Evolutionary conservation across 1,140 invertebrate species (phyloP).

Genomic region (Antheraea pernyi): DNA sequence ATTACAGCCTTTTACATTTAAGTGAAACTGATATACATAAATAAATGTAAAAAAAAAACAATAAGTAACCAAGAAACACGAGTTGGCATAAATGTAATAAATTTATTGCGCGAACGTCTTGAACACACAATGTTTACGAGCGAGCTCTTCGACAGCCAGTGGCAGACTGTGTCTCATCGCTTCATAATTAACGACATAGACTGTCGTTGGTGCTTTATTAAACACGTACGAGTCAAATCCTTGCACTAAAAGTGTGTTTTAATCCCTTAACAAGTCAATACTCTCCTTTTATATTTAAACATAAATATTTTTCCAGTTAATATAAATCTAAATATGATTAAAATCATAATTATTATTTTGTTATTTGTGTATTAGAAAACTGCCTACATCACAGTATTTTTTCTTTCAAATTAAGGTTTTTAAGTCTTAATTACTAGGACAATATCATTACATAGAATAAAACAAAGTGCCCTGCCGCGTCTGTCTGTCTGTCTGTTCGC

Average conservation of each 20-base stretch:
- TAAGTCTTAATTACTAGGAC: too few species aligned
- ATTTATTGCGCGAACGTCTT: not conserved
- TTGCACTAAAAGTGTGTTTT: not conserved
- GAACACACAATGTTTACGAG: constrained; percentile 32
- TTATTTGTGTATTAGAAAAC: too few species aligned
- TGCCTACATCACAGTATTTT: too few species aligned
- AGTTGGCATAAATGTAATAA: not conserved
- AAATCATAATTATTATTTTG: too few species aligned
- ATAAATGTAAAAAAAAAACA: not conserved
- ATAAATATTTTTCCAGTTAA: not conserved
- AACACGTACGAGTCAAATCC: not conserved
- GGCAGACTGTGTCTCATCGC: constrained; percentile 29
- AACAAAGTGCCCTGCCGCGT: too few species aligned
- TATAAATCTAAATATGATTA: too few species aligned
- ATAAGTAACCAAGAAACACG: not conserved
- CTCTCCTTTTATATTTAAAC: not conserved
- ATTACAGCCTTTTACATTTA: not conserved
- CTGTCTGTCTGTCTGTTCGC: too few species aligned
- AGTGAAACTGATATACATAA: not conserved
- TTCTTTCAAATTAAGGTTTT: too few species aligned
- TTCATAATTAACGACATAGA: constrained; percentile 30
- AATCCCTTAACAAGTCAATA: not conserved
- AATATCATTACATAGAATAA: too few species aligned
- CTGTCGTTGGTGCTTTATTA: constrained; percentile 11
- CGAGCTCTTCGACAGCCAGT: constrained; percentile 34